A percentile compares a stretch with the other conserved stretches of the same genome.
Evolutionary conservation across 2,888 invertebrate species (phyloP).

Genomic region (Suillia variegata): DNA sequence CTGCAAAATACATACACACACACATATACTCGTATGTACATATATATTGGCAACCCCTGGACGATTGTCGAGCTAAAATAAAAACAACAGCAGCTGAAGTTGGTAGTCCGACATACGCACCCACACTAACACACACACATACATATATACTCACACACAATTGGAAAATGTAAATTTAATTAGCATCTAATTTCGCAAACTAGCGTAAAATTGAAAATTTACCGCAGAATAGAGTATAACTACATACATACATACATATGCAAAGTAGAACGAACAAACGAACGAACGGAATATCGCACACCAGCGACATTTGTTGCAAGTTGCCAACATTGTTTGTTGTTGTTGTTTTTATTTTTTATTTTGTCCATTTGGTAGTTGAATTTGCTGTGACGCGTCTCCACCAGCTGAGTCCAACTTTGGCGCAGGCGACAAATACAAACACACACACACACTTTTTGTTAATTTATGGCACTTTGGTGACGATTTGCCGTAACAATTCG

Average conservation of each 20-base stretch:
- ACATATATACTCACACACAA: constrained; percentile 20
- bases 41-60: not conserved
- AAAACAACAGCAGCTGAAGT: constrained; percentile 5
- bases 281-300: too few species aligned
- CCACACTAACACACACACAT: too few species aligned
- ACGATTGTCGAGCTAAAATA: not conserved
- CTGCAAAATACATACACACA: constrained; percentile 9
- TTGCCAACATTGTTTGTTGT: constrained; percentile 7
- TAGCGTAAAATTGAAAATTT: constrained; percentile 41
- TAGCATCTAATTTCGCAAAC: constrained; percentile 39
- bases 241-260: not conserved
- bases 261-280: not conserved
- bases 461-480: too few species aligned
- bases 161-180: constrained; percentile 42
- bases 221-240: constrained; percentile 27
- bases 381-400: too few species aligned
- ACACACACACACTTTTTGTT: not conserved
- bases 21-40: constrained; percentile 6
- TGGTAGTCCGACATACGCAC: constrained; percentile 3
- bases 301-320: too few species aligned
- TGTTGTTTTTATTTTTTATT: too few species aligned
- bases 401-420: too few species aligned
- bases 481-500: too few species aligned
- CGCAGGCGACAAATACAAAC: constrained; percentile 6
- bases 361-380: too few species aligned